Evolutionary conservation across 2,888 invertebrate genomes (phyloP).

Genomic region (Phania funesta): DNA sequence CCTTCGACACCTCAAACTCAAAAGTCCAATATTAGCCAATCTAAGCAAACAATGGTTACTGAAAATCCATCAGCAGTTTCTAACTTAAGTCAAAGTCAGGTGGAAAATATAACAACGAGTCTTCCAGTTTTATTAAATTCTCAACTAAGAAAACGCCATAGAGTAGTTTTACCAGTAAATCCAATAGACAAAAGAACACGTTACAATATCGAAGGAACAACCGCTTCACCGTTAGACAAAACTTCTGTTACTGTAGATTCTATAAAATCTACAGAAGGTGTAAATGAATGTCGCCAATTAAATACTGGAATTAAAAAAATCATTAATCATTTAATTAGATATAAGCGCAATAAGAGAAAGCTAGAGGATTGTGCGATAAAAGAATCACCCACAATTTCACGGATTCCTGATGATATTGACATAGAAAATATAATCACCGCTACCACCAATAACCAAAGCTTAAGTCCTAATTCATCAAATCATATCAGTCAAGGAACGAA

Average conservation of each 20-base stretch:
- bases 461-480: neutral
- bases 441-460: neutral
- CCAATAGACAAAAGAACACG: conserved; percentile 39
- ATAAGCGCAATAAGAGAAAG: neutral
- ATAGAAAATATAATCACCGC: neutral
- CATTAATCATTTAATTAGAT: conserved; percentile 47
- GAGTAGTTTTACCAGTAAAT: conserved; percentile 2
- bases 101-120: neutral
- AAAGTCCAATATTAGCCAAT: neutral
- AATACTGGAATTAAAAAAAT: conserved; percentile 37
- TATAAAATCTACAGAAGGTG: neutral
- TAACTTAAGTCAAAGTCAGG: neutral
- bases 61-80: neutral
- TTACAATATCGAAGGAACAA: conserved; percentile 39
- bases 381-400: neutral
- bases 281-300: neutral
- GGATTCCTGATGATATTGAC: neutral
- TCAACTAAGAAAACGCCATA: conserved; percentile 54
- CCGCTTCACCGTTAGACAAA: neutral
- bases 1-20: neutral
- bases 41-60: neutral
- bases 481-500: neutral
- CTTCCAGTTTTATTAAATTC: conserved; percentile 56
- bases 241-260: neutral
- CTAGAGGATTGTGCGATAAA: neutral